A percentile compares a stretch with the other conserved stretches of the same genome.
Evolutionary conservation across 2,888 invertebrate species (phyloP).

Genomic region (Scrobipalpa atriplicella): DNA sequence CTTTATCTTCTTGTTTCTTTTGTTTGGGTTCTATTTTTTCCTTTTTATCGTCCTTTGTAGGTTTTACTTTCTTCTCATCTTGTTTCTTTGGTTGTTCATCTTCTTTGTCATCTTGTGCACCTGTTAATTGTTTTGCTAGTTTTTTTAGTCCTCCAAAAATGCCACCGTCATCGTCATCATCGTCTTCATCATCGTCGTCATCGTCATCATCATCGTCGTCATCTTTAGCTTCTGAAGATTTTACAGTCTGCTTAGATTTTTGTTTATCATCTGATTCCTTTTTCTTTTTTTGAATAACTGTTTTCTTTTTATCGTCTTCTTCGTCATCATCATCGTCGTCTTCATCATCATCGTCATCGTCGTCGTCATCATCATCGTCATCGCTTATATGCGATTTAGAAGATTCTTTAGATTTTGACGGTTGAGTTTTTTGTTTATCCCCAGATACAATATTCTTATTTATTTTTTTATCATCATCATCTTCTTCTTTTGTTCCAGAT

Average conservation of each 20-base stretch:
- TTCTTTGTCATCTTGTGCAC: slow-evolving; percentile 3
- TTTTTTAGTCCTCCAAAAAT: slow-evolving; percentile 27
- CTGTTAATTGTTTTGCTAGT: slow-evolving; percentile 29
- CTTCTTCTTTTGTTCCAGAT: slow-evolving; percentile 24
- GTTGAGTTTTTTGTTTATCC: slow-evolving; percentile 24
- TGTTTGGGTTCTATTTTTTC: slow-evolving; percentile 36
- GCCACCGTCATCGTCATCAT: slow-evolving; percentile 37
- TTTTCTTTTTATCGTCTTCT: slow-evolving; percentile 36
- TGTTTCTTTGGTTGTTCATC: slow-evolving; percentile 22
- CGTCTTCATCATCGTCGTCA: slow-evolving; percentile 43
- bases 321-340: slow-evolving; percentile 40
- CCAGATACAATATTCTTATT: slow-evolving; percentile 28
- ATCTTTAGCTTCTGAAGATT: slow-evolving; percentile 38
- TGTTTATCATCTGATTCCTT: slow-evolving; percentile 19
- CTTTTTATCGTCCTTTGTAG: slow-evolving; percentile 42
- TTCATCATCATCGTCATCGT: slow-evolving; percentile 35
- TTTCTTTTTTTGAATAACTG: slow-evolving; percentile 36
- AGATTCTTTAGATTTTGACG: slow-evolving; percentile 5
- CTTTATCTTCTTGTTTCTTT: slow-evolving; percentile 34
- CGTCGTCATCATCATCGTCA: slow-evolving; percentile 38
- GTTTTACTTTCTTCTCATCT: slow-evolving; percentile 31
- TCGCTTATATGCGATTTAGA: slow-evolving; percentile 34
- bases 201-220: slow-evolving; percentile 37
- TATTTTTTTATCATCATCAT: slow-evolving; percentile 33
- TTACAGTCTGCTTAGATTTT: slow-evolving; percentile 32